Evolutionary conservation across 1,140 invertebrate genomes (phyloP), one percentile per base, ranked within the genome.

Genomic region (Caenorhabditis briggsae): DNA sequence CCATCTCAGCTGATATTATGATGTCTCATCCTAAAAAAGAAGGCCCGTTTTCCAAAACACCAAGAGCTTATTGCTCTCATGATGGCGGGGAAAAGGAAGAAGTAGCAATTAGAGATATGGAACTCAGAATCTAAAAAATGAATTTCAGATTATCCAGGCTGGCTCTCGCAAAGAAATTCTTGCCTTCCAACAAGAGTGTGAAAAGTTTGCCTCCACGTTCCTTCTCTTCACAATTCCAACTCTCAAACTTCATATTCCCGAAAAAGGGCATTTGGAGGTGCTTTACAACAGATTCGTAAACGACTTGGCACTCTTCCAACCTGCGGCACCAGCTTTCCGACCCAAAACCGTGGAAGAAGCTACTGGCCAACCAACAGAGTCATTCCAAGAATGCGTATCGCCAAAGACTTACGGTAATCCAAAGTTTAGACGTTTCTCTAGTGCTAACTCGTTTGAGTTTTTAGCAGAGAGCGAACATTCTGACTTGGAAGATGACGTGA

Each of bases 271-370:
- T 53, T 25, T 87, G n/a, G 86, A 87, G 58, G 23, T 87, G 43
- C 82, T 87, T 53, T 87, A 87, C 61, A 87, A 87, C 58, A 85
- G 86, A 74, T 41, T 87, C 16, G 86, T 87, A 5, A 87, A 87
- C 25, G 86, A 87, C 58, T 64, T 87, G 82, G 86, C 86, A 53
- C 70, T 87, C 0, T 87, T 85, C 61, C 86, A 87, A 56, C 86
- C 86, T 16, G 65, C 82, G 1, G 82, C 86, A 0, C 86, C 86
- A 16, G 53, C 83, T 0, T 65, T 87, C 58, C 61, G 61, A 8
- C 5, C 23, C 8, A 25, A 78, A 8, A 8, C 43, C 20, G 18
- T 5, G 11, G 20, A 12, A 14, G 11, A 12, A 5, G 8, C 9
- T 9, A 78, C 8, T 12, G 20, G 14, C 1, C 70, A 50, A 12